A percentile compares a stretch with the other conserved stretches of the same genome.
These are phyloP conservation scores for Salarias fasciatus DNA, from an alignment of 2,797 vertebrate genomes.

Conservation along the genomic window DNA sequence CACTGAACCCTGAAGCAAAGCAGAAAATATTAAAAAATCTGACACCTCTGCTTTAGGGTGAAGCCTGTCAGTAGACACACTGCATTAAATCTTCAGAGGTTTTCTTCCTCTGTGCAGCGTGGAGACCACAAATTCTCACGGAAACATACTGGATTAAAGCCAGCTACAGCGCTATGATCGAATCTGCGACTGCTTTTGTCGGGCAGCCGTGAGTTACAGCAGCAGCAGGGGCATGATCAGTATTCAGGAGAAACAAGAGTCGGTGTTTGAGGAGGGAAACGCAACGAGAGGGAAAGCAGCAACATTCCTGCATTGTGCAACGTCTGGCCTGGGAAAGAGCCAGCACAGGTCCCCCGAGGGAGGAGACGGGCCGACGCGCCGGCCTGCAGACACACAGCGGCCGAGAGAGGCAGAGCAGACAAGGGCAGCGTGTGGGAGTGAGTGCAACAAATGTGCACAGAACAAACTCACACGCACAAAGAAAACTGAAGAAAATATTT, in stretches of 20 bases:
- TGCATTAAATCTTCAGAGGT: neutral
- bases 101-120: neutral
- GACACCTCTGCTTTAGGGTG: neutral
- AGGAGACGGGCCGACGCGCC: conserved; percentile 15
- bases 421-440: conserved; percentile 62
- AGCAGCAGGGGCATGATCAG: neutral
- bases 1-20: neutral
- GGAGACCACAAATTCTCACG: neutral
- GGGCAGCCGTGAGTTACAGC: neutral
- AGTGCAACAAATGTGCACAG: conserved; percentile 20
- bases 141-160: conserved; percentile 1
- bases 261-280: neutral
- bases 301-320: conserved; percentile 64
- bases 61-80: neutral
- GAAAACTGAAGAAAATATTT: neutral
- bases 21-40: neutral
- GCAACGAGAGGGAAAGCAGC: neutral
- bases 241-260: conserved; percentile 5
- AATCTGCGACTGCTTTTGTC: neutral
- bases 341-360: conserved; percentile 53
- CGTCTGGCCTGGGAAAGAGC: conserved; percentile 69
- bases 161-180: too few relatives aligned
- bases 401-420: conserved; percentile 52
- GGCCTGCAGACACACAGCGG: conserved; percentile 60
- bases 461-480: conserved; percentile 25